Evolutionary conservation across 2,888 invertebrate species (phyloP), one percentile per base, ranked within the genome.

Genomic region (Scaptomyza reducta): DNA sequence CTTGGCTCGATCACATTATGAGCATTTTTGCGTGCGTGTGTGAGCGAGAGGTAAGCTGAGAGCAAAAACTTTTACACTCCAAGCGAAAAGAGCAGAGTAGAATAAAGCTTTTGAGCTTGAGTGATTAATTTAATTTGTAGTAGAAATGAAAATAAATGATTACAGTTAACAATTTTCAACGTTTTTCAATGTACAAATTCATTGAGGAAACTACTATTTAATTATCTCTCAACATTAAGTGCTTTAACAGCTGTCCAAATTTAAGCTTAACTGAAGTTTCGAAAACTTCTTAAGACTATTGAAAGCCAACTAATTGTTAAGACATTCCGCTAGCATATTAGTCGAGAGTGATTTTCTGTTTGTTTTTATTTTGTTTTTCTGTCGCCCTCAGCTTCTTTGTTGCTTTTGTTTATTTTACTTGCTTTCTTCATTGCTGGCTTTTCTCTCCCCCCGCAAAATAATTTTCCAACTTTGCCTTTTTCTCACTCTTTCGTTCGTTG

Each of bases 241-340:
- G 9, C 2, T 22, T 31, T 3, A 7, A 7, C 16, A 16, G 33
- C 47, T 50, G 25, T 38, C 31, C 18, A 18, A 11, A 13, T 47
- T 11, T 16, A 50, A 38, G 50, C 41, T 41, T 25, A 13, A 45
- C 25, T 55, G 14, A 16, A 33, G 16, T 27, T 27, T 49, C 4
- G 33, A 35, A 62, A 47, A 18, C 7, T n/a, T 47, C 35, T 22
- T 11, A 9, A 33, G 14, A 25, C n/a, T 46, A 6, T 14, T 16
- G 14, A 38, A 27, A 51, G 22, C 14, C 42, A 40, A 51, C n/a
- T 40, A 35, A 41, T 49, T 73, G 51, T 41, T 31, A 7, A 13
- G n/a, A 40, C 45, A 46, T 38, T 64, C 7, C 13, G 50, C 22
- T 31, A 16, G 18, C 64, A 33, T 53, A 65, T 51, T n/a, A 22